Conservation (phyloP, 2,888 invertebrate species). For the Acrobasis suavella region DNA sequence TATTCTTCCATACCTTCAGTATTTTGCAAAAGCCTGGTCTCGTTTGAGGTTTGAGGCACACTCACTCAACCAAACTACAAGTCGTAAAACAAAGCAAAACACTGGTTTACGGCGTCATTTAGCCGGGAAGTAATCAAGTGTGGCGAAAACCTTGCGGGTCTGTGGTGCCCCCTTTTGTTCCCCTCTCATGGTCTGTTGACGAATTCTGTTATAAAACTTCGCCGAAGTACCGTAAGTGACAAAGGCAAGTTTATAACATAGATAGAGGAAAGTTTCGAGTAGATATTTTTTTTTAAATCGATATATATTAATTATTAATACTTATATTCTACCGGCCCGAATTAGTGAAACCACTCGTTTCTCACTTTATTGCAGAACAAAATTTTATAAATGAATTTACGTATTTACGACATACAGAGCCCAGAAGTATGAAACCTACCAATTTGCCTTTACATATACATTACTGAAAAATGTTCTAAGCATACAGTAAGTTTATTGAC, state of each 20-base stretch:
- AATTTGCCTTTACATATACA: too few relatives aligned
- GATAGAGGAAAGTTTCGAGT: not conserved
- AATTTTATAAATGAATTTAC: too few relatives aligned
- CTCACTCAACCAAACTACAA: conserved; percentile 5
- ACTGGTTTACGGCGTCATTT: conserved; percentile 5
- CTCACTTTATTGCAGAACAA: too few relatives aligned
- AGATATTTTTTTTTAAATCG: too few relatives aligned
- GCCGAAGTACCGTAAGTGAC: not conserved
- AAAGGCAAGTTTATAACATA: not conserved
- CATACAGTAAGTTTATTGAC: too few relatives aligned
- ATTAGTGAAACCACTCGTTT: too few relatives aligned
- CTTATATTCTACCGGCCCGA: too few relatives aligned
- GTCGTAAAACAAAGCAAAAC: conserved; percentile 11
- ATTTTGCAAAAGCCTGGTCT: not conserved
- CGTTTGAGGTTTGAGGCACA: not conserved
- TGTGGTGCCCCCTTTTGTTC: conserved; percentile 26
- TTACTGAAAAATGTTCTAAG: too few relatives aligned
- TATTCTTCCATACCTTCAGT: not conserved
- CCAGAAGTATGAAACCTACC: too few relatives aligned
- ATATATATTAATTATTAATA: too few relatives aligned
- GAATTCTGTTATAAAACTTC: conserved; percentile 12
- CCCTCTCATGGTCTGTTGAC: conserved; percentile 11
- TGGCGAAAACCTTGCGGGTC: conserved; percentile 24
- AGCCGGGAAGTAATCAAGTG: conserved; percentile 26
- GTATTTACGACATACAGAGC: too few relatives aligned